A percentile compares a stretch with the other conserved stretches of the same genome.
Conservation (phyloP, 2,113 vertebrate species). For the Rana temporaria region DNA sequence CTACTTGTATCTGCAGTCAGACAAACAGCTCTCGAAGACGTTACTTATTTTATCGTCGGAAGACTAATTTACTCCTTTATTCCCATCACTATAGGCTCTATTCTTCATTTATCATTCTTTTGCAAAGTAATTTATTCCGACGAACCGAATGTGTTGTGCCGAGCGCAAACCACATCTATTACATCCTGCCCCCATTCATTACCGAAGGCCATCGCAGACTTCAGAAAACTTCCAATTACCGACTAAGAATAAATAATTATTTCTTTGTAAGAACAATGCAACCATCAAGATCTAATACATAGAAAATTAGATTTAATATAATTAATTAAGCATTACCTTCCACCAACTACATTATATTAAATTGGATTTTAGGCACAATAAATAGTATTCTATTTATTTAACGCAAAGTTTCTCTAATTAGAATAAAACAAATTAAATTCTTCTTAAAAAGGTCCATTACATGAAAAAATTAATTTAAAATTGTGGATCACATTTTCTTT, state of each 20-base stretch:
- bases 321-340: conserved; percentile 25
- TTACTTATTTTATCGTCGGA: conserved; percentile 31
- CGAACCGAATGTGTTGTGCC: background rate
- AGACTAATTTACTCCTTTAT: conserved; percentile 42
- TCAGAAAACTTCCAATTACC: conserved; percentile 1
- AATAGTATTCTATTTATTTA: conserved; percentile 19
- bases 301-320: conserved; percentile 11
- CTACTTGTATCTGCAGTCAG: conserved; percentile 27
- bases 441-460: conserved; percentile 4
- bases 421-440: background rate
- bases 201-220: background rate
- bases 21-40: conserved; percentile 5
- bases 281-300: conserved; percentile 12
- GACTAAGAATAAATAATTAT: conserved; percentile 15
- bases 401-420: conserved; percentile 7
- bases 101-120: conserved; percentile 36
- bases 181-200: conserved; percentile 18
- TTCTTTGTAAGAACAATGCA: conserved; percentile 13
- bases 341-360: conserved; percentile 2
- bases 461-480: conserved; percentile 23
- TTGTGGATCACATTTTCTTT: background rate
- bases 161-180: background rate
- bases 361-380: background rate
- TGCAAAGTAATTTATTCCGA: conserved; percentile 29
- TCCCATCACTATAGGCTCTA: conserved; percentile 1